Percentiles rank a stretch among this genome's conserved stretches.
phyloP scores from a whole-genome alignment of 1,140 invertebrate species.

The Cotesia chilonis region DNA sequence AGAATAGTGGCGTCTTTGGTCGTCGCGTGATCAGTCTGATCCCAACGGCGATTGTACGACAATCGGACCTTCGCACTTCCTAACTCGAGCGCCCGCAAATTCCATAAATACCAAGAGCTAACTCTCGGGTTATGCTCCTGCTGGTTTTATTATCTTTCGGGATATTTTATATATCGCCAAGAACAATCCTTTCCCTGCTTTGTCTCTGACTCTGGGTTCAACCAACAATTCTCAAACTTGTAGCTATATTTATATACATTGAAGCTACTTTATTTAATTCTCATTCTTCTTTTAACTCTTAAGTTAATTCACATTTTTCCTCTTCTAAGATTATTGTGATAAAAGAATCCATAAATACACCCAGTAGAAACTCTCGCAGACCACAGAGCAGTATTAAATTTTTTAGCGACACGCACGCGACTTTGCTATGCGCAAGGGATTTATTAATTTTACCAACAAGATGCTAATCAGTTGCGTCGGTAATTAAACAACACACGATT shows the following conservation, averaged over 20 bases:
- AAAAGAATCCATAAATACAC: no score
- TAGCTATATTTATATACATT: no score
- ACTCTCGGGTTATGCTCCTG: not conserved
- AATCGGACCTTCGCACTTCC: constrained; percentile 39
- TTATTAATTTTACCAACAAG: not conserved
- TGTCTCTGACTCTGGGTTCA: no score
- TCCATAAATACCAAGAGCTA: constrained; percentile 27
- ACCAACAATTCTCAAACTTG: no score
- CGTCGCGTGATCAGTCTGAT: constrained; percentile 30
- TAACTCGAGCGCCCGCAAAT: constrained; percentile 36
- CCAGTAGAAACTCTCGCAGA: no score
- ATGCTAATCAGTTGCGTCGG: not conserved
- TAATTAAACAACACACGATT: constrained; percentile 9
- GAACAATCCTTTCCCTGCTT: no score
- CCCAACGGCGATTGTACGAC: constrained; percentile 22
- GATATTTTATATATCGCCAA: no score
- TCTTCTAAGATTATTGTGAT: no score
- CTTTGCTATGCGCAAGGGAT: not conserved
- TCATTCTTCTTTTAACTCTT: no score
- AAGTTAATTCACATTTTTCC: no score
- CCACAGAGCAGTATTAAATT: no score
- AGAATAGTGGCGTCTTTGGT: not conserved
- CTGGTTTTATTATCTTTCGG: not conserved
- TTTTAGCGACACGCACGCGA: constrained; percentile 1
- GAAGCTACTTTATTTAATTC: no score